Conservation (phyloP, 2,113 vertebrate species). For the Thalassarche chlororhynchos region DNA sequence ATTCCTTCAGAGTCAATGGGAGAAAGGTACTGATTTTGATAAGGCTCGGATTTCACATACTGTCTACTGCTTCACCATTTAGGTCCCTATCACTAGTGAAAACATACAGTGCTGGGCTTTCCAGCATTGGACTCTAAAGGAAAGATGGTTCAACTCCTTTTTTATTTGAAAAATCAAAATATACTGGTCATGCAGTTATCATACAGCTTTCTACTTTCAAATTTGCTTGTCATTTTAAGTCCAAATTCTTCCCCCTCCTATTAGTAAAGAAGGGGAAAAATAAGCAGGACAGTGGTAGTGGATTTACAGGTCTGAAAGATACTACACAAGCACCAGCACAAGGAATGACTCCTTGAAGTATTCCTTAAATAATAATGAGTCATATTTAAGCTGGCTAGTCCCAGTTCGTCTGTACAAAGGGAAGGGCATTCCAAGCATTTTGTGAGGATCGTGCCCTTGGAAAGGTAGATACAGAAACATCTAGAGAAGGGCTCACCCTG, state of each 20-base stretch:
- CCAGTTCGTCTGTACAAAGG: background rate
- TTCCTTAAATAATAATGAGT: background rate
- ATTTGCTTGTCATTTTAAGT: background rate
- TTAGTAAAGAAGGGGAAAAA: background rate
- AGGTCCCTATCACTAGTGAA: background rate
- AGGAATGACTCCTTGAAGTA: background rate
- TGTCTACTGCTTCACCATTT: background rate
- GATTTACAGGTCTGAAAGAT: background rate
- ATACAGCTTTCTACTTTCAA: background rate
- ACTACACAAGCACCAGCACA: background rate
- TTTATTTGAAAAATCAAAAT: background rate
- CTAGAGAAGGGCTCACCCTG: background rate
- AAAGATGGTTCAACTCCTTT: background rate
- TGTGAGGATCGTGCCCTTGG: background rate
- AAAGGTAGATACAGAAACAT: background rate
- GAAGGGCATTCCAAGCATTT: slow-evolving; percentile 1
- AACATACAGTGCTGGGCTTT: background rate
- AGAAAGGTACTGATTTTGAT: background rate
- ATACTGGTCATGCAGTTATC: background rate
- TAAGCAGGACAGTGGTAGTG: background rate
- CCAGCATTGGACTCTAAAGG: background rate
- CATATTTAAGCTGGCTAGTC: background rate
- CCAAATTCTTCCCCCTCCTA: background rate
- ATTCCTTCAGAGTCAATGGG: background rate
- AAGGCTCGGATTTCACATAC: background rate